These are phyloP conservation scores for Drosophila pachea DNA, from an alignment of 1,140 invertebrate species.

Conservation along the genomic window DNA sequence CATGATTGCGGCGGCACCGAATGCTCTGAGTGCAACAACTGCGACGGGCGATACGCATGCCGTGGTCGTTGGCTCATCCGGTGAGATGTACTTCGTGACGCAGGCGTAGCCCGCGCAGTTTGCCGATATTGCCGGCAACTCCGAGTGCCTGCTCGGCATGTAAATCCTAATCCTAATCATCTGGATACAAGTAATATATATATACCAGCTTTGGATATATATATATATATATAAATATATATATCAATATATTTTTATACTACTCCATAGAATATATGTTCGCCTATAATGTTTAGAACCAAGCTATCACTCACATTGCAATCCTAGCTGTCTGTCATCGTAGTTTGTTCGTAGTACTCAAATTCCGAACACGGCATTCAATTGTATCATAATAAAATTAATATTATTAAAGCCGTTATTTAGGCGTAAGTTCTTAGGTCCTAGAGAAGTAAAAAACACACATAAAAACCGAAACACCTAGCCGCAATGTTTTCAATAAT, in stretches of 20 bases:
- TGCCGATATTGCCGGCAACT: constrained; percentile 44
- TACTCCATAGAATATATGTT: constrained; percentile 40
- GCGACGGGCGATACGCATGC: constrained; percentile 54
- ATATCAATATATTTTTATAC: constrained; percentile 68
- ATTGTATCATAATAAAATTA: constrained; percentile 28
- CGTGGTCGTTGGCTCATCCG: constrained; percentile 61
- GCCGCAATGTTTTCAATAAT: constrained; percentile 26
- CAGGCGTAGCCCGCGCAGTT: constrained; percentile 72
- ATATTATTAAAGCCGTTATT: constrained; percentile 13
- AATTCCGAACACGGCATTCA: constrained; percentile 43
- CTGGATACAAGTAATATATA: constrained; percentile 10
- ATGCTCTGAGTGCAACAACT: constrained; percentile 9
- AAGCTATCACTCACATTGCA: constrained; percentile 30
- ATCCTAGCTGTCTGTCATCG: constrained; percentile 58
- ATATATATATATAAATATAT: constrained; percentile 16
- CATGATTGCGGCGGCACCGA: constrained; percentile 46
- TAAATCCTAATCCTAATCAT: constrained; percentile 36
- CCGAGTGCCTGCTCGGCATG: constrained; percentile 66
- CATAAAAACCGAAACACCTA: constrained; percentile 1
- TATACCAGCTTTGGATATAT: constrained; percentile 53
- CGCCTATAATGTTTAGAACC: constrained; percentile 23
- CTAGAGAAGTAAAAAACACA: constrained; percentile 6
- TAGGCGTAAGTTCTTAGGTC: constrained; percentile 17
- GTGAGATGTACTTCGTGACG: constrained; percentile 72
- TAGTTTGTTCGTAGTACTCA: constrained; percentile 59